Evolutionary conservation across 2,797 vertebrate genomes (phyloP).

Genomic region (Periparus ater): DNA sequence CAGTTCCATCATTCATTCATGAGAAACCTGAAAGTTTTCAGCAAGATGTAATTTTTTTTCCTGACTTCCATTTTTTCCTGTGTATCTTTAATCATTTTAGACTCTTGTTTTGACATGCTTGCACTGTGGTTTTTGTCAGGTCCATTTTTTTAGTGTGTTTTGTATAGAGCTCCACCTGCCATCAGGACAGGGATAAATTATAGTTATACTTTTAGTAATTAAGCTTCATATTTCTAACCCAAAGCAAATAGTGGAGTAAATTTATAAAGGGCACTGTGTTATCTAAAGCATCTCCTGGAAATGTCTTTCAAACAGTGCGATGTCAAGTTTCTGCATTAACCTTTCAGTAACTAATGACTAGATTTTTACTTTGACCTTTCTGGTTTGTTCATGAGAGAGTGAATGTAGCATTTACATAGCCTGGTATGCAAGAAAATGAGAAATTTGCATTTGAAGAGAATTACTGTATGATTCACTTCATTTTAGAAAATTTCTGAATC

Average conservation of each 20-base stretch:
- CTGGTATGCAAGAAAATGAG: constrained; percentile 9
- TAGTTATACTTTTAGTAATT: neutral
- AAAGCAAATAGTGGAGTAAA: neutral
- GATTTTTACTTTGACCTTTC: constrained; percentile 55
- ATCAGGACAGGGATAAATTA: neutral
- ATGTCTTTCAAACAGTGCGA: neutral
- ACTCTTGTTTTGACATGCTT: neutral
- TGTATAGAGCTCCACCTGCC: neutral
- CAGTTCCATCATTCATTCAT: neutral
- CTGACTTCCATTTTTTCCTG: neutral
- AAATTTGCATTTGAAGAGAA: constrained; percentile 33
- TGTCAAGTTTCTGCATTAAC: constrained; percentile 55
- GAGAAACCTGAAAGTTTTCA: neutral
- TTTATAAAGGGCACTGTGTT: constrained; percentile 31
- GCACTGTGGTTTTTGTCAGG: neutral
- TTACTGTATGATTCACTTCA: neutral
- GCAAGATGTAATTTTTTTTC: neutral
- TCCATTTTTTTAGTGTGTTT: neutral
- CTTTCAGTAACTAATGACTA: constrained; percentile 56
- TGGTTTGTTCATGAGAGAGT: constrained; percentile 5
- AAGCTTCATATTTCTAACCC: neutral
- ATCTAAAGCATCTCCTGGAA: neutral
- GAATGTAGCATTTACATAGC: constrained; percentile 15
- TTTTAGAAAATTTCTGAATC: neutral
- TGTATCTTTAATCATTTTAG: neutral